Conservation (phyloP, 2,113 vertebrate species). For the Syngnathus scovelli region DNA sequence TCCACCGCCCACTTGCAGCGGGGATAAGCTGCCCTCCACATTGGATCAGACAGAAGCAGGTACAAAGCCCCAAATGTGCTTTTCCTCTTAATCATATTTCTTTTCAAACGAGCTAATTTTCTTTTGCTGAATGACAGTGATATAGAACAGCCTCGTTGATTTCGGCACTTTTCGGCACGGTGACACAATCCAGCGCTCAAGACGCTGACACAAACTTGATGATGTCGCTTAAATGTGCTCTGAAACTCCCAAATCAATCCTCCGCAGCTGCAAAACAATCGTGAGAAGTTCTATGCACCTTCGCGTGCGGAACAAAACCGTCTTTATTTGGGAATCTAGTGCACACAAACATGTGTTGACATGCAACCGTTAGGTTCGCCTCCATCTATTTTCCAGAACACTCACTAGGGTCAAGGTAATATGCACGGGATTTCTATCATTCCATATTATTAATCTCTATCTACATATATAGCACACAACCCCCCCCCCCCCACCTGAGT, state of each 20-base stretch:
- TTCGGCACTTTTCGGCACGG: background rate
- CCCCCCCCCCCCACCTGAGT: slow-evolving; percentile 11
- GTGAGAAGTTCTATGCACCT: slow-evolving; percentile 11
- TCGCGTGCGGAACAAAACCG: slow-evolving; percentile 17
- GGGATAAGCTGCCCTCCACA: slow-evolving; percentile 15
- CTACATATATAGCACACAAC: slow-evolving; percentile 24
- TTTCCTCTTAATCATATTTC: slow-evolving; percentile 6
- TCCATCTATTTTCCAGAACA: background rate
- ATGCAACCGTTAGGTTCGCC: background rate
- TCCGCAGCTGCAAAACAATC: slow-evolving; percentile 6
- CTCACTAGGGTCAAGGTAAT: background rate
- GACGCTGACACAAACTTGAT: slow-evolving; percentile 10
- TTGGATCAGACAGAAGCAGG: slow-evolving; percentile 10
- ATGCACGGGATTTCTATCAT: background rate
- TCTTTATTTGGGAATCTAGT: slow-evolving; percentile 36
- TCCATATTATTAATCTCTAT: background rate
- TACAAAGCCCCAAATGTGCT: slow-evolving; percentile 7
- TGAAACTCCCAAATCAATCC: slow-evolving; percentile 13
- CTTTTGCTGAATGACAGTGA: background rate
- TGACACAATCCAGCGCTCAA: slow-evolving; percentile 5
- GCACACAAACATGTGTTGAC: background rate
- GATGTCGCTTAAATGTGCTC: slow-evolving; percentile 11
- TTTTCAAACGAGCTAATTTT: slow-evolving; percentile 23
- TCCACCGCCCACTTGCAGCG: slow-evolving; percentile 11
- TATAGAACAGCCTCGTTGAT: slow-evolving; percentile 16